Evolutionary conservation across 2,113 vertebrate species (phyloP).

Genomic region (Pagrus major): DNA sequence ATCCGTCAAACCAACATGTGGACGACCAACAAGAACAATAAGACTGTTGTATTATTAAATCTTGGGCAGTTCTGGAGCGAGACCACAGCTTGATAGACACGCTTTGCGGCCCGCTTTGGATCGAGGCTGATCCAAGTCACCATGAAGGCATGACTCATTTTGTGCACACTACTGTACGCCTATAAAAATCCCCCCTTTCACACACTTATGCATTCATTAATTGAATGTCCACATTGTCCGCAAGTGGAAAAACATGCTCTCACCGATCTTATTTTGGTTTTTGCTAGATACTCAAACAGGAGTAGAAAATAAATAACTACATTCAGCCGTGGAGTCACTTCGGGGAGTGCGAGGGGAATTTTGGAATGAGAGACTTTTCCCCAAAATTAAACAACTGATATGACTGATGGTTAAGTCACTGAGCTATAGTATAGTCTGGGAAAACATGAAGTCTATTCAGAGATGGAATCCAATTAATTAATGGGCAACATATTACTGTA

Average conservation of each 20-base stretch:
- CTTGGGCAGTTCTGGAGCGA: slow-evolving; percentile 1
- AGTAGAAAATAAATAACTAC: slow-evolving; percentile 42
- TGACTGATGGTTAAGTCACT: slow-evolving; percentile 4
- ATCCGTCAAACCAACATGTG: slow-evolving; percentile 14
- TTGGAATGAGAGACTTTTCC: slow-evolving; percentile 59
- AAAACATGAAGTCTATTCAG: background rate
- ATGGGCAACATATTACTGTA: background rate
- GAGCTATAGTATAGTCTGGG: slow-evolving; percentile 13
- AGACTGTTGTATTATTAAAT: slow-evolving; percentile 30
- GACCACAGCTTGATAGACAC: slow-evolving; percentile 24
- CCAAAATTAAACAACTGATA: slow-evolving; percentile 26
- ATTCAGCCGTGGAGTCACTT: slow-evolving; percentile 43
- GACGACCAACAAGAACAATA: slow-evolving; percentile 30
- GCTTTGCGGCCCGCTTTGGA: slow-evolving; percentile 16
- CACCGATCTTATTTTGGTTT: slow-evolving; percentile 61
- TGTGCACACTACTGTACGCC: slow-evolving; percentile 58
- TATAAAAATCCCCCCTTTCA: slow-evolving; percentile 67
- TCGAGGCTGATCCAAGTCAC: slow-evolving; percentile 20
- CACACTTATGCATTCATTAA: slow-evolving; percentile 51
- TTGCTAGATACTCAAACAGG: slow-evolving; percentile 53
- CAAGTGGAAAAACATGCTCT: slow-evolving; percentile 59
- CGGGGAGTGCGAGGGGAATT: slow-evolving; percentile 74
- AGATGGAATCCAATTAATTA: background rate
- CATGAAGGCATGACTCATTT: slow-evolving; percentile 60
- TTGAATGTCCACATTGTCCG: slow-evolving; percentile 39